Evolutionary conservation across 1,140 invertebrate genomes (phyloP), one percentile per base, ranked within the genome.

Genomic region (Thrips palmi): DNA sequence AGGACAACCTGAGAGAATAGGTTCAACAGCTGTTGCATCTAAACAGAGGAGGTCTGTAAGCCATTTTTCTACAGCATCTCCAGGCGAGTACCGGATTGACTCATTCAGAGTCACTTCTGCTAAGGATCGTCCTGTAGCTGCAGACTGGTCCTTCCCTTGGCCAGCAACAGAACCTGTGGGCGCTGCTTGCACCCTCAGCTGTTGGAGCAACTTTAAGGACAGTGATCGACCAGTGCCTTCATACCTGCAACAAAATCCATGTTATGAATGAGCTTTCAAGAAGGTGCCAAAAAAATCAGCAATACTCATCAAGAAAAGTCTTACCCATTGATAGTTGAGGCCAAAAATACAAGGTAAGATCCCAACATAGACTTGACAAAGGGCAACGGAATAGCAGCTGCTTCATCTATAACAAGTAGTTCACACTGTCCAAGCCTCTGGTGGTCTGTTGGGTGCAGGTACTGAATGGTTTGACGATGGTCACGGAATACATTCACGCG

Each of bases 381-480:
- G 0, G 88, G 83, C 32, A 98, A 60, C 0, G 96, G 96, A 47
- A 99, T 98, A 14, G 94, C 96, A 2, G 94, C 96, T 7, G 96
- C 96, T 65, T 99, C 96, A 57, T 99, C 96, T 47, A 99, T 96
- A 15, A 97, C 74, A 20, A 98, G 63, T 10, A 99, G 58, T 60
- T 99, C 93, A 11, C 91, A 89, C 54, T 93, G 88, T 12, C 80
- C 77, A 19, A 97, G 62, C 45, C 87, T 77, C 30, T 73, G 70
- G n/a, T 75, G 72, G 58, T 98, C 92, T 23, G 73, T 74, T 15
- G 94, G 93, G 49, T 87, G 77, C 52, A 97, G 92, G 53, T 97
- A 98, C 75, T 93, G 91, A 47, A 98, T 86, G 28, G 88, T 94
- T 65, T 99, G 94, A n/a, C 89, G 67, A 49, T 93, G 91, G 54